A percentile compares a stretch with the other conserved stretches of the same genome.
Conservation (phyloP, 2,888 invertebrate species). For the Hetaerina titia region DNA sequence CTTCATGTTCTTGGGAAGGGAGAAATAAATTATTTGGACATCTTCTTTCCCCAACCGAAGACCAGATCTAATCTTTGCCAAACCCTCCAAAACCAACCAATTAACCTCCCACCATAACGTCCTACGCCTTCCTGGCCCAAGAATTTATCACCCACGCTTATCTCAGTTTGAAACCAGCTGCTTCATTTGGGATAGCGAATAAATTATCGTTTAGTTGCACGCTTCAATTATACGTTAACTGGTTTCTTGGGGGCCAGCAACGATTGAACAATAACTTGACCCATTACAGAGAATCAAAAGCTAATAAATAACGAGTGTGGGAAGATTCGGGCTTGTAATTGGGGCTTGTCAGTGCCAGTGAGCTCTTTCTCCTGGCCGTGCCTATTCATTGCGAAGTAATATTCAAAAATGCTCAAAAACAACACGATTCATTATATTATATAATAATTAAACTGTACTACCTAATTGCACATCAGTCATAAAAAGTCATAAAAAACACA, state of each 20-base stretch:
- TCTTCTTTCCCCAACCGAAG: neutral
- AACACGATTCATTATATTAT: too few species aligned
- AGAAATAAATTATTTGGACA: conserved; percentile 11
- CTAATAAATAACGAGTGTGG: too few species aligned
- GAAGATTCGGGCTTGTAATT: too few species aligned
- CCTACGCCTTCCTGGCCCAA: neutral
- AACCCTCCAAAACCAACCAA: neutral
- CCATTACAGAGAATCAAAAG: neutral
- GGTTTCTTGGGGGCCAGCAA: neutral
- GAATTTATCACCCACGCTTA: neutral
- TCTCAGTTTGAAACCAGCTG: neutral
- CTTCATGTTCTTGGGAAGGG: neutral
- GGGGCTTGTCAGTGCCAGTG: too few species aligned
- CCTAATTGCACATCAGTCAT: too few species aligned
- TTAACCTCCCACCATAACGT: neutral
- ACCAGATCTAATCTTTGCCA: neutral
- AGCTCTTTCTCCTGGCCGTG: too few species aligned
- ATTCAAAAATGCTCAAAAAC: too few species aligned
- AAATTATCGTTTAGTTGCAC: neutral
- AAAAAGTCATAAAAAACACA: too few species aligned
- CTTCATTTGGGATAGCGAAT: neutral
- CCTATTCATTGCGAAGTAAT: too few species aligned
- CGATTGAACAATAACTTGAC: neutral
- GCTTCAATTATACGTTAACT: neutral
- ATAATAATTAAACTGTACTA: too few species aligned